Evolutionary conservation across 2,888 invertebrate genomes (phyloP).

Genomic region (Torymus aiolomorphi): DNA sequence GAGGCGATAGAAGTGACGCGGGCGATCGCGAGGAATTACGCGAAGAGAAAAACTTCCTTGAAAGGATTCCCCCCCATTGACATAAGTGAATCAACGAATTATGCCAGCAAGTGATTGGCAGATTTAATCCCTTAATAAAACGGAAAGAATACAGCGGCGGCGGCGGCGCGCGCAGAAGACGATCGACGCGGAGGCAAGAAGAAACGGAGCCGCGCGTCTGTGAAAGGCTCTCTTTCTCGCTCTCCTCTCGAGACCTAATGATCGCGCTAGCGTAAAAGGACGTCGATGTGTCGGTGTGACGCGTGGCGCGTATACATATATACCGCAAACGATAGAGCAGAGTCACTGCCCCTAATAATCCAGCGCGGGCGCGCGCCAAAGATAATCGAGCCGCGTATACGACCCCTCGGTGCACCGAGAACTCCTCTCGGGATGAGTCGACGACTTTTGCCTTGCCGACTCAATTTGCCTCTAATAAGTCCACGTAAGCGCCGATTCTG

Average conservation of each 20-base stretch:
- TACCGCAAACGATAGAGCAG: slow-evolving; percentile 58
- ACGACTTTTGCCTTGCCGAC: slow-evolving; percentile 54
- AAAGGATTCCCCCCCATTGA: slow-evolving; percentile 37
- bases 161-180: slow-evolving; percentile 6
- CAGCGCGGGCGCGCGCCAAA: not conserved
- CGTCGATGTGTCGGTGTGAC: slow-evolving; percentile 33
- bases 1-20: too few species aligned
- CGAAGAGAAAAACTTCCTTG: slow-evolving; percentile 2
- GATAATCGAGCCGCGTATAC: not conserved
- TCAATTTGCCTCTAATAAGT: slow-evolving; percentile 56
- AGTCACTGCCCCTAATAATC: slow-evolving; percentile 73
- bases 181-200: slow-evolving; percentile 39
- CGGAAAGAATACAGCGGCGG: too few species aligned
- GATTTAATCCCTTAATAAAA: slow-evolving; percentile 41
- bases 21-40: not conserved
- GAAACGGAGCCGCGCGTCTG: slow-evolving; percentile 47
- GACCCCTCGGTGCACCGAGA: slow-evolving; percentile 27
- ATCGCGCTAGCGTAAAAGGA: slow-evolving; percentile 42
- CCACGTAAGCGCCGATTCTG: slow-evolving; percentile 16
- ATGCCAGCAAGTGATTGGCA: slow-evolving; percentile 52
- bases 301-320: slow-evolving; percentile 22
- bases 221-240: slow-evolving; percentile 24
- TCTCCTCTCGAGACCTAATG: slow-evolving; percentile 41
- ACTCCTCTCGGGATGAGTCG: slow-evolving; percentile 52
- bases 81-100: slow-evolving; percentile 25